phyloP scores from a whole-genome alignment of 2,113 vertebrate genomes.

The Gadus chalcogrammus region DNA sequence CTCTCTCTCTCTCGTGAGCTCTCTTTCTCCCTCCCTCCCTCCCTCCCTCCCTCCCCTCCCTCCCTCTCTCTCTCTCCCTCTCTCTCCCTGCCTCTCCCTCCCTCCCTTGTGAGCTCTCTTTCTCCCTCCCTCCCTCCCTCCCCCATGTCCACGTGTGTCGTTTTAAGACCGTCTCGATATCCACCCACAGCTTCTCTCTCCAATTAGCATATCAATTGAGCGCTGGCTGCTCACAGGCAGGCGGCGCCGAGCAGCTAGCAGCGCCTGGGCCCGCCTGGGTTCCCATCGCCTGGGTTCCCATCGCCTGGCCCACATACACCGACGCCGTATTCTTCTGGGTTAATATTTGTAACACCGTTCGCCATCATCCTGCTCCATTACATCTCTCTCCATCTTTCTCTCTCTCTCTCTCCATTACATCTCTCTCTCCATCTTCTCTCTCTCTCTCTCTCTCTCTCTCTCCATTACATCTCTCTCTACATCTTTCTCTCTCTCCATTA shows the following conservation, averaged over 20 bases:
- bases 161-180: constrained; percentile 62
- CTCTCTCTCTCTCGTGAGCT: constrained; percentile 38
- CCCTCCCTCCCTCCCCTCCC: constrained; percentile 44
- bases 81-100: constrained; percentile 19
- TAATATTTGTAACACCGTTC: constrained; percentile 11
- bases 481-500: no score
- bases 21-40: not conserved
- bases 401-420: not conserved
- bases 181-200: constrained; percentile 63
- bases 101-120: constrained; percentile 31
- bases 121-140: constrained; percentile 31
- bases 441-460: no score
- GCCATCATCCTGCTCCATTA: not conserved
- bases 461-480: no score
- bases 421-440: no score
- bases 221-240: constrained; percentile 31
- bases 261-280: constrained; percentile 2
- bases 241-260: constrained; percentile 13
- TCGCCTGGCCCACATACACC: constrained; percentile 45
- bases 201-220: constrained; percentile 67
- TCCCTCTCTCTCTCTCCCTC: constrained; percentile 39
- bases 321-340: constrained; percentile 26
- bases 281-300: constrained; percentile 17
- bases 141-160: not conserved
- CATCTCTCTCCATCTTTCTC: not conserved